Base-by-base conservation (phyloP, 2,888 invertebrate species). In the Agrochola circellaris region DNA sequence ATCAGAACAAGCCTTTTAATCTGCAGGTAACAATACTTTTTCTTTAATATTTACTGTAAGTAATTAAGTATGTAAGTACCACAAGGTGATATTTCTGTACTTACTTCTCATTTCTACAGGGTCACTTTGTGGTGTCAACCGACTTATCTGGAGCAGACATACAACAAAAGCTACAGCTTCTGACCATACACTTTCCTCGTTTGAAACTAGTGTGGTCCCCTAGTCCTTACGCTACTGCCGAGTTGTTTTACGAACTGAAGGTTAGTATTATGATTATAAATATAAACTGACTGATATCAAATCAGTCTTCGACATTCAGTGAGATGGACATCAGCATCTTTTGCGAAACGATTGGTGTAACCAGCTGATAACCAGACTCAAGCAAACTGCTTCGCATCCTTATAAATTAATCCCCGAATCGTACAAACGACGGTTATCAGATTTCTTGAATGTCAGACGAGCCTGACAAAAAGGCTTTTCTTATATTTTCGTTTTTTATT, bases 141-240 rank as follows among this genome's bases (percentile, higher is more conserved):
- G 98, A 98, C 88, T 97, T 98, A 77, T 97, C 98, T 26, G 98
- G 97, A 89, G 97, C 98, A 71, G 98, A 99, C 89, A 97, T 99
- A 62, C 98, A 98, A 89, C 98, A 99, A 85, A 99, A 99, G 93
- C 95, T 99, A 73, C 98, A 99, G 87, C 96, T 99, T 56, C 97
- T 99, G n/a, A 99, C 99, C 0, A 96, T 99, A 87, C 99, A 99
- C 93, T 99, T 99, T 95, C 99, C 99, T 1, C 98, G 98, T 90
- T 96, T 99, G 82, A 98, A 99, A 87, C 96, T 99, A 15, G 98
- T 99, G 56, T 99, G 99, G 99, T 99, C 99, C 20, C 99, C 99
- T 4, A 99, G 98, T 93, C 99, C 99, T 0, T 98, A 99, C 93
- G 99, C 99, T 60, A 99, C 99, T 0, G 99, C 99, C 0, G 99